Base-by-base conservation (phyloP, 2,113 vertebrate genomes). In the Platichthys stellatus region DNA sequence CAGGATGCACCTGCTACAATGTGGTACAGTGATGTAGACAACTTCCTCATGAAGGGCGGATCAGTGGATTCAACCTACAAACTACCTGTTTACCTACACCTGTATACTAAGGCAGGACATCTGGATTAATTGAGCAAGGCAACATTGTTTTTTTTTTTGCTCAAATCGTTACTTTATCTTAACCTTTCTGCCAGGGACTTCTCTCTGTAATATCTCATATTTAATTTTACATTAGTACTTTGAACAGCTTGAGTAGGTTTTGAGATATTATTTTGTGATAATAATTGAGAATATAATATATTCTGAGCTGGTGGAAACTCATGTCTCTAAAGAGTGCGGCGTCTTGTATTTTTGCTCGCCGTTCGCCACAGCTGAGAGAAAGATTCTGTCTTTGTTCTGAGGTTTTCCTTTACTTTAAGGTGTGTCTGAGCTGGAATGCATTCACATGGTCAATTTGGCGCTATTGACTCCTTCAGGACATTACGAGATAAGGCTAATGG, bases 391-490 rank as follows among this genome's bases (percentile, higher is more conserved):
- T 31, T 31, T 31, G 31, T 31, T 31, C 31, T 31, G 31, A 31
- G 43, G 62, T 81, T 88, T 85, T 73, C 47, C 56, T 28, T 69
- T 64, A 35, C 56, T 60, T 11, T 31, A 10, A 65, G 74, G 80
- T 54, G 72, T 66, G 40, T 70, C 80, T 31, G 26, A 57, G 14
- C 24, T 69, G 17, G 14, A 77, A 63, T 61, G 69, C 20, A 3
- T 61, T 72, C 6, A 10, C 15, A 15, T 17, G 61, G 79, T 79
- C 72, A 1, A 68, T 76, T 57, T 69, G 6, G 8, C 31, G 63
- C 64, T n/a, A 65, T 62, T 58, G 14, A 57, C 72, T 18, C 54
- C 11, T 78, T 43, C 4, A 20, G 40, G n/a, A 43, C 2, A 8
- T 21, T 43, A 9, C 0, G 9, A 67, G 2, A 62, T 61, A 45